phyloP scores from a whole-genome alignment of 2,888 invertebrate species.

The Tenthredo notha region DNA sequence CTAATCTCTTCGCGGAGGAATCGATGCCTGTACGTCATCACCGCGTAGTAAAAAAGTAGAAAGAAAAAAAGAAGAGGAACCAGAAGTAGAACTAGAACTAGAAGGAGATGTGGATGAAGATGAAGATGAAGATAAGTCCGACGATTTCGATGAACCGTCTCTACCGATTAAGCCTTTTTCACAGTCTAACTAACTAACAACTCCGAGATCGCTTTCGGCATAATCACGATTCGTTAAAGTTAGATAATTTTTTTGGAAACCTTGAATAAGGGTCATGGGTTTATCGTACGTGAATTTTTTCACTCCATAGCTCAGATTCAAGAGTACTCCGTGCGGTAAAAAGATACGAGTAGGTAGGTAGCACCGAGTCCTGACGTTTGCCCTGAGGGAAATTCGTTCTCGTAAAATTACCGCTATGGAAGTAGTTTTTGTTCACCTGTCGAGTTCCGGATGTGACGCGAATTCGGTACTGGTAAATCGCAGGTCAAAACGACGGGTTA shows the following conservation, averaged over 20 bases:
- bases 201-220: not conserved
- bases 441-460: not conserved
- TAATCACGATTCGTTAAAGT: not conserved
- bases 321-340: not conserved
- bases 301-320: constrained; percentile 9
- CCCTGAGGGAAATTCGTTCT: constrained; percentile 29
- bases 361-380: not conserved
- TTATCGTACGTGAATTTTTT: not conserved
- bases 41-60: not conserved
- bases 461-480: not conserved
- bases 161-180: not conserved
- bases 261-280: not conserved
- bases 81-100: not conserved
- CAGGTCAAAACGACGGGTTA: not conserved
- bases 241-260: not conserved
- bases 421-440: constrained; percentile 38
- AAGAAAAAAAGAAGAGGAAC: not conserved
- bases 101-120: not conserved
- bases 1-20: constrained; percentile 31
- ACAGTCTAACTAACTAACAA: not conserved
- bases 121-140: not conserved
- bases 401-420: constrained; percentile 6
- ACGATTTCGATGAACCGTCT: not conserved
- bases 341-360: not conserved
- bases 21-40: constrained; percentile 16